Base-by-base conservation (phyloP, 2,113 vertebrate species). In the Gasterosteus nipponicus region DNA sequence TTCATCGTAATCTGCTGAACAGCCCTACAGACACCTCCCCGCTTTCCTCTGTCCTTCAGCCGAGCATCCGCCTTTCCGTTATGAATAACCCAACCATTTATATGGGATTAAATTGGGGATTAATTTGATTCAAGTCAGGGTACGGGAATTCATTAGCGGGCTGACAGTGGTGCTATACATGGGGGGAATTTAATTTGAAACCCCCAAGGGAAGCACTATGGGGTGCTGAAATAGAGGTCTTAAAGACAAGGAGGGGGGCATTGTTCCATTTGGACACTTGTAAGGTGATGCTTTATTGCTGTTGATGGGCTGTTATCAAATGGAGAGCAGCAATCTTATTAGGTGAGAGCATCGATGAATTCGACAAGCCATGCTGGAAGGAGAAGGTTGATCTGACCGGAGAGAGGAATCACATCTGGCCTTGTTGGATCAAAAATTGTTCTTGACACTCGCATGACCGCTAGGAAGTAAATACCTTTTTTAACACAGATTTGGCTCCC, bases 91-190 rank as follows among this genome's bases (percentile, higher is more conserved):
- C 82, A 1, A 80, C 89, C 90, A 89, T 94, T 94, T 94, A 94
- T 94, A 92, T 89, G 82, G 91, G 91, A 94, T 93, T 94, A 94
- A 92, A 92, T 86, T 87, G 89, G 85, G 93, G 91, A 93, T 94
- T 94, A 87, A 90, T 93, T 90, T 92, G 89, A 92, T 93, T 93
- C 90, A 75, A 89, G 83, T 90, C 86, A 87, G 91, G 89, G 92
- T 93, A 91, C 90, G 89, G 88, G 92, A 93, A 94, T 90, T 94
- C 90, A 93, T 93, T 92, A 89, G 75, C 29, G 54, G 73, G 78
- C 81, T 87, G 90, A 90, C 77, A 90, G 91, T 91, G 87, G 72
- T 71, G 2, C 85, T 90, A 90, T 89, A 93, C 90, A 91, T 82
- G 81, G 77, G 49, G 87, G 77, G 91, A 92, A 93, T 92, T 92